A percentile compares a stretch with the other conserved stretches of the same genome.
These are phyloP conservation scores for Sparus aurata DNA, from an alignment of 2,797 vertebrate species.

Conservation along the genomic window DNA sequence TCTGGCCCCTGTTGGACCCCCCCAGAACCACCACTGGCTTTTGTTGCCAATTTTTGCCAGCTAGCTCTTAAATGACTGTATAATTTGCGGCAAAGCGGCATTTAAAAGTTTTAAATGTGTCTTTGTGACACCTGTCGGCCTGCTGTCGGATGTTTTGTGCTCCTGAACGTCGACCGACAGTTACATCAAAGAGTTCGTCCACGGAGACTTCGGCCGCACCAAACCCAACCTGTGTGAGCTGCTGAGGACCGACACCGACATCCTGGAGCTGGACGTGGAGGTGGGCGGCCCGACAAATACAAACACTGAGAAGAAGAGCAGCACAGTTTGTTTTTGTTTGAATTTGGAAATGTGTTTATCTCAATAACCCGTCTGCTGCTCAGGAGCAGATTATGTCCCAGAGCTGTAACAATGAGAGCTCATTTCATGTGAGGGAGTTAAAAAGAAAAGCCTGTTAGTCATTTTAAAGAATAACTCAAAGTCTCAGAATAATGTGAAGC, in stretches of 20 bases:
- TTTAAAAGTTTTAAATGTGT: background rate
- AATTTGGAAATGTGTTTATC: background rate
- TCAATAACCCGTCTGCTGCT: background rate
- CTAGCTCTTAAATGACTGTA: background rate
- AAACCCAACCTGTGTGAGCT: conserved; percentile 93
- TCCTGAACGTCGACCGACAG: conserved; percentile 86
- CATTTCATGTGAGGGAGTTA: no score
- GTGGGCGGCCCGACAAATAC: background rate
- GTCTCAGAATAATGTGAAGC: no score
- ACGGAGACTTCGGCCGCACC: conserved; percentile 97
- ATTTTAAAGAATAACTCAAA: no score
- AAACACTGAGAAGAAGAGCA: background rate
- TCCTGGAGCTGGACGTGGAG: conserved; percentile 97
- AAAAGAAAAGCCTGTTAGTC: no score
- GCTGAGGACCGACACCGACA: conserved; percentile 91
- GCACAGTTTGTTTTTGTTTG: background rate
- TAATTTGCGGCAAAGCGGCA: no score
- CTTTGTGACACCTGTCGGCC: background rate
- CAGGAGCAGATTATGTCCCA: background rate
- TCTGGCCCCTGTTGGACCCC: no score
- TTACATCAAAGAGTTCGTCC: conserved; percentile 98
- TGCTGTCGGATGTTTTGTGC: background rate
- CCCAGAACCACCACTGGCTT: no score
- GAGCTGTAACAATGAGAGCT: background rate
- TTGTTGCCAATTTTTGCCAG: no score